phyloP scores from a whole-genome alignment of 2,113 vertebrate species.

The Pycnonotus jocosus region DNA sequence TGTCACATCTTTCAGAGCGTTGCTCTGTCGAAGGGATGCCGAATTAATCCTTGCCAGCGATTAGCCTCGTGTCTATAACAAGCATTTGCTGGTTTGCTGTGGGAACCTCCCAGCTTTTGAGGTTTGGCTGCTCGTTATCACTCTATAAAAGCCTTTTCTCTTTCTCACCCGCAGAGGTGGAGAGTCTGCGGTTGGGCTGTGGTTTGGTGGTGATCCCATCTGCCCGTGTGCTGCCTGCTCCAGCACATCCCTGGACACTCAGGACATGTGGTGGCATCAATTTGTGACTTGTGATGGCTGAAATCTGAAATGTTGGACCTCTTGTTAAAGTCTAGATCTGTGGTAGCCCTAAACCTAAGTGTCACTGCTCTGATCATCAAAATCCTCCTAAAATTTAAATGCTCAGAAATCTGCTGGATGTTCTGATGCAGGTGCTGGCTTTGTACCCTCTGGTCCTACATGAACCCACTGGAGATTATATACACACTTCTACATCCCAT shows the following conservation, averaged over 20 bases:
- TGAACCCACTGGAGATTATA: background rate
- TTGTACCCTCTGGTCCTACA: background rate
- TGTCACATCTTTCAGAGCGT: background rate
- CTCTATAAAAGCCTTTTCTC: background rate
- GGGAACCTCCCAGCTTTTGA: background rate
- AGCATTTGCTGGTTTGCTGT: background rate
- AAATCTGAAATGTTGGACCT: background rate
- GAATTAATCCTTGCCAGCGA: background rate
- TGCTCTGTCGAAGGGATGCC: background rate
- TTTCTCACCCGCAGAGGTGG: background rate
- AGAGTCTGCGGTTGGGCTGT: background rate
- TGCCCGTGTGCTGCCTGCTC: rapidly evolving
- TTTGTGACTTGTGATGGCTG: background rate
- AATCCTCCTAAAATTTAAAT: background rate
- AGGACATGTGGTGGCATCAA: rapidly evolving
- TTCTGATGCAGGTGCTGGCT: background rate
- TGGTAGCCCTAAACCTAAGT: background rate
- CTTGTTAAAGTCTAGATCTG: background rate
- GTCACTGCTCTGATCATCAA: background rate
- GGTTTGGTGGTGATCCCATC: background rate
- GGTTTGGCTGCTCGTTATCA: conserved; percentile 26
- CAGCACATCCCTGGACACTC: rapidly evolving
- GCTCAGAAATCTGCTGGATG: background rate
- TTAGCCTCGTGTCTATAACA: rapidly evolving
- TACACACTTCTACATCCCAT: too few species aligned